Evolutionary conservation across 2,888 invertebrate genomes (phyloP).

Genomic region (Stenolophus ochropezus): DNA sequence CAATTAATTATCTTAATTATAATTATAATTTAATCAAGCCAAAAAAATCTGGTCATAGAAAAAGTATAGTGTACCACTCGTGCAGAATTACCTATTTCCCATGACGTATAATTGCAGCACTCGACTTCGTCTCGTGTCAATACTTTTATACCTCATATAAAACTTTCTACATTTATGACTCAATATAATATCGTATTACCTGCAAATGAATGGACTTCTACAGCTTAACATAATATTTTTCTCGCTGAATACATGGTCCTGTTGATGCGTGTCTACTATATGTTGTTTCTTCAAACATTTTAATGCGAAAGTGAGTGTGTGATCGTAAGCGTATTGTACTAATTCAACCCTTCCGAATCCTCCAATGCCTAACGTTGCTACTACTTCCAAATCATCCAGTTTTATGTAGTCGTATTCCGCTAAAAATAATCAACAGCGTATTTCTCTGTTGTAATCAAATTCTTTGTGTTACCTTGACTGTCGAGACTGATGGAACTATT

Average conservation of each 20-base stretch:
- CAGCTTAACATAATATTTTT: conserved; percentile 82
- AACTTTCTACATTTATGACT: too few relatives aligned
- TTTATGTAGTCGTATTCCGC: conserved; percentile 72
- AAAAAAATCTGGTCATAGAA: too few relatives aligned
- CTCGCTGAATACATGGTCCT: conserved; percentile 83
- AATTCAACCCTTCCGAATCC: conserved; percentile 84
- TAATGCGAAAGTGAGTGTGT: conserved; percentile 77
- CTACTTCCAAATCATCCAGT: conserved; percentile 78
- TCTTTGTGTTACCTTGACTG: conserved; percentile 65
- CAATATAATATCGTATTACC: conserved; percentile 74
- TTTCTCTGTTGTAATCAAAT: neutral
- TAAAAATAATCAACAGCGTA: conserved; percentile 58
- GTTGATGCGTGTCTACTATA: conserved; percentile 83
- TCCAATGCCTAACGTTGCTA: conserved; percentile 82
- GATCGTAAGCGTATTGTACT: conserved; percentile 73
- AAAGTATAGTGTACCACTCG: too few relatives aligned
- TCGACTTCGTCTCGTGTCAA: too few relatives aligned
- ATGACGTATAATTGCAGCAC: too few relatives aligned
- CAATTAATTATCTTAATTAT: too few relatives aligned
- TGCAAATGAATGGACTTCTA: conserved; percentile 83
- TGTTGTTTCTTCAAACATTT: conserved; percentile 85
- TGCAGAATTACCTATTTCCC: too few relatives aligned
- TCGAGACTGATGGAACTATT: conserved; percentile 70
- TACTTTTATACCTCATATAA: too few relatives aligned
- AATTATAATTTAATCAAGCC: too few relatives aligned